These are phyloP conservation scores for Pelusios castaneus DNA, from an alignment of 2,113 vertebrate species.

Conservation along the genomic window DNA sequence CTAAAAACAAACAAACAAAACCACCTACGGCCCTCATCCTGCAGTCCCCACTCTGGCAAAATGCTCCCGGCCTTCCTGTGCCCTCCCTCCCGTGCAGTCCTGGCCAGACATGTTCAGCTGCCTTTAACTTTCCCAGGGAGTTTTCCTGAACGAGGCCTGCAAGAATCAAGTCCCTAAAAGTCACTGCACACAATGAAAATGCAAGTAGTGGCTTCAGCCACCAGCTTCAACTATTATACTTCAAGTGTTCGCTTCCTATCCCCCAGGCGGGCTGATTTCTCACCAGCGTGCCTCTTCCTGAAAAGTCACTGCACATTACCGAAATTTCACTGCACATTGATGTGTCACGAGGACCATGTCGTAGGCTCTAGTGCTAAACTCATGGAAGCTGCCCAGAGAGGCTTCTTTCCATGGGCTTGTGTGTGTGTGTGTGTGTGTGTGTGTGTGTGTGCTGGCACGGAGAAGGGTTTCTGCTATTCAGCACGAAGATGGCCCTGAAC, in stretches of 20 bases:
- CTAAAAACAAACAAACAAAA: neutral
- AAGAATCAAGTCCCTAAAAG: neutral
- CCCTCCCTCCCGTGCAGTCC: neutral
- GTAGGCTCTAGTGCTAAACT: constrained; percentile 20
- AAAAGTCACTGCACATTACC: constrained; percentile 33
- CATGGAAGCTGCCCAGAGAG: neutral
- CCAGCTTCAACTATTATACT: neutral
- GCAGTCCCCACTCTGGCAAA: neutral
- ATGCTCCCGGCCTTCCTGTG: neutral
- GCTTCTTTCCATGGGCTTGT: neutral
- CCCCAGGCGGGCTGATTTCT: constrained; percentile 24
- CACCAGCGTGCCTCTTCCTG: constrained; percentile 22
- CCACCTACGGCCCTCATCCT: neutral
- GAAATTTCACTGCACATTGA: neutral
- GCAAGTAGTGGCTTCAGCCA: constrained; percentile 2
- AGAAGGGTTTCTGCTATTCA: neutral
- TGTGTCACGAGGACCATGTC: neutral
- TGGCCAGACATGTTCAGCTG: neutral
- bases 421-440: no score
- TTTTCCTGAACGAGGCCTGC: constrained; percentile 34
- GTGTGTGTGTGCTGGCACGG: neutral
- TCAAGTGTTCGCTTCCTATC: constrained; percentile 30
- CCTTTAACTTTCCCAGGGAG: neutral
- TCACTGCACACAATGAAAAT: neutral
- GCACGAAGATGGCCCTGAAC: neutral